Conservation (phyloP, 2,797 vertebrate species). For the Cottoperca gobio region DNA sequence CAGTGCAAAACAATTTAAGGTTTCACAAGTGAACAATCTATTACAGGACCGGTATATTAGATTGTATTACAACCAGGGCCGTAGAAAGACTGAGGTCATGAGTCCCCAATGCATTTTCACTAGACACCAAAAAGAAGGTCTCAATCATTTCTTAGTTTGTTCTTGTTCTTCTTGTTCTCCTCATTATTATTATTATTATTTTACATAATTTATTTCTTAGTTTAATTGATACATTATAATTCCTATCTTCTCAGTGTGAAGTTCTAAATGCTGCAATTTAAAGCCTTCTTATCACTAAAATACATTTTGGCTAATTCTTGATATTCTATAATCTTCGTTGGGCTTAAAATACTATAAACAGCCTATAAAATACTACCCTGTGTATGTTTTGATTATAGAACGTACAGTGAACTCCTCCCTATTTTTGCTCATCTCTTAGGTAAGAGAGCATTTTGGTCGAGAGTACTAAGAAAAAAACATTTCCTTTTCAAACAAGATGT, state of each 20-base stretch:
- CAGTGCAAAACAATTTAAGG: neutral
- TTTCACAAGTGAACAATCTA: too few relatives aligned
- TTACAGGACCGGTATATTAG: too few relatives aligned
- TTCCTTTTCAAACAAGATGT: too few relatives aligned
- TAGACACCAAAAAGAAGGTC: neutral
- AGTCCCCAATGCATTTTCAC: neutral
- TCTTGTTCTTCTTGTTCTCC: too few relatives aligned
- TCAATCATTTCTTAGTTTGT: neutral
- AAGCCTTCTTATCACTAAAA: neutral
- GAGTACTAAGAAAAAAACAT: too few relatives aligned
- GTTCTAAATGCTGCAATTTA: neutral
- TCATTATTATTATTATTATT: too few relatives aligned
- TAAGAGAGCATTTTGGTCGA: too few relatives aligned
- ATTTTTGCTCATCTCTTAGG: too few relatives aligned
- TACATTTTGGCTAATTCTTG: neutral
- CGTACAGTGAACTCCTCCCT: neutral
- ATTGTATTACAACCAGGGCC: too few relatives aligned
- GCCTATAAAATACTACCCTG: neutral
- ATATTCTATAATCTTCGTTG: too few relatives aligned
- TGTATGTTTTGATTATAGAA: neutral
- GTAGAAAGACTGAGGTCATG: neutral
- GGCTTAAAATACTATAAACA: neutral
- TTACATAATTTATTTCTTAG: too few relatives aligned
- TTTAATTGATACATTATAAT: neutral
- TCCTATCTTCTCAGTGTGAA: neutral